These are phyloP conservation scores for Hyalella azteca DNA, from an alignment of 2,888 invertebrate genomes.

Conservation along the genomic window DNA sequence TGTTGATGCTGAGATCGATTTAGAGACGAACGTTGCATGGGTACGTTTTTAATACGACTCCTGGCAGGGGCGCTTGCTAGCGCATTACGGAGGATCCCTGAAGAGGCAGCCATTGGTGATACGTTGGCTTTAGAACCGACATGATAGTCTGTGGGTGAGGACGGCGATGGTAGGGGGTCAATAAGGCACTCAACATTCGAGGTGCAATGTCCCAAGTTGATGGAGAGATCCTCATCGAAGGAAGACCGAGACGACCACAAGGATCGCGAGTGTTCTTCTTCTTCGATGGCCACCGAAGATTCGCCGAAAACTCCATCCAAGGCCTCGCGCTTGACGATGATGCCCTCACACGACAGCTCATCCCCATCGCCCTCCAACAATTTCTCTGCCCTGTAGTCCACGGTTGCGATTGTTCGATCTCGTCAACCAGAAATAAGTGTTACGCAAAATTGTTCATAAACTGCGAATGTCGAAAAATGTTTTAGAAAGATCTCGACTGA, in stretches of 20 bases:
- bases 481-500: too few species aligned
- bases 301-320: conserved; percentile 1
- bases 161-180: neutral
- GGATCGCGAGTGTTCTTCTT: neutral
- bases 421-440: too few species aligned
- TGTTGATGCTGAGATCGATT: neutral
- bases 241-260: neutral
- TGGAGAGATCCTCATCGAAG: neutral
- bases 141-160: neutral
- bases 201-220: neutral
- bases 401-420: neutral
- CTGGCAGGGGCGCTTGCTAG: neutral
- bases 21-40: too few species aligned
- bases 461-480: too few species aligned
- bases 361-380: neutral
- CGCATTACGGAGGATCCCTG: neutral
- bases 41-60: neutral
- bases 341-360: neutral
- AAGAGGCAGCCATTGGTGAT: neutral
- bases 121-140: neutral
- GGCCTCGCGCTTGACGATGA: neutral
- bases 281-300: neutral
- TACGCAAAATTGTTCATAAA: too few species aligned
- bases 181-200: conserved; percentile 1
- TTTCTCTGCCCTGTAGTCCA: neutral